Base-by-base conservation (phyloP, 2,113 vertebrate species). In the Gymnocephalus cernua region DNA sequence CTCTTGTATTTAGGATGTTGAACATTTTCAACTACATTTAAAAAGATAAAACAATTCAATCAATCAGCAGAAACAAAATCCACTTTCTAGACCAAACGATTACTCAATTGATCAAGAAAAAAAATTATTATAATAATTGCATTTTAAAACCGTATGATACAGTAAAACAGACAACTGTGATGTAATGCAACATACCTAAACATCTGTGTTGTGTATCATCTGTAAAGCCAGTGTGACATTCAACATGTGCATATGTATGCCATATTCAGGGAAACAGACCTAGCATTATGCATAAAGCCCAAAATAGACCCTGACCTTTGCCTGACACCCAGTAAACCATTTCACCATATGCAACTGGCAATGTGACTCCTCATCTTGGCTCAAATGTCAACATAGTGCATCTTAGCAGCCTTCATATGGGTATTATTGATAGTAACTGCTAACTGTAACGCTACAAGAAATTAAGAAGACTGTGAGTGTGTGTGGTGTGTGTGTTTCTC, bases 261-360 rank as follows among this genome's bases (percentile, higher is more conserved):
- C 72, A 79, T 19, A 51, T 78, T 38, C 77, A 75, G 23, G 54
- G 71, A 29, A 88, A 89, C 59, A 82, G 80, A 74, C 38, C 44
- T 73, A 73, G 74, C 77, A 87, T 87, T 82, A 89, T 84, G 74
- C 77, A 77, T 45, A 64, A n/a, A 45, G 54, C 86, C 76, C 77
- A 83, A 76, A 93, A 94, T 92, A 94, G 89, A 84, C 45, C 13
- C 35, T 82, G 86, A 92, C 92, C 92, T 94, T 90, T 90, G 74
- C 83, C 57, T 86, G 91, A 85, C 86, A 86, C 74, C 68, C 89
- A 68, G 80, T 79, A 74, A 90, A 88, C 74, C 84, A 88, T 91
- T 91, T 91, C 85, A 85, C 89, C 88, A 90, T 88, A 88, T 80
- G 68, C 69, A 87, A 86, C 79, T 38, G 63, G 80, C 82, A 84